Conservation (phyloP, 2,113 vertebrate species). For the Lichenostomus cassidix region DNA sequence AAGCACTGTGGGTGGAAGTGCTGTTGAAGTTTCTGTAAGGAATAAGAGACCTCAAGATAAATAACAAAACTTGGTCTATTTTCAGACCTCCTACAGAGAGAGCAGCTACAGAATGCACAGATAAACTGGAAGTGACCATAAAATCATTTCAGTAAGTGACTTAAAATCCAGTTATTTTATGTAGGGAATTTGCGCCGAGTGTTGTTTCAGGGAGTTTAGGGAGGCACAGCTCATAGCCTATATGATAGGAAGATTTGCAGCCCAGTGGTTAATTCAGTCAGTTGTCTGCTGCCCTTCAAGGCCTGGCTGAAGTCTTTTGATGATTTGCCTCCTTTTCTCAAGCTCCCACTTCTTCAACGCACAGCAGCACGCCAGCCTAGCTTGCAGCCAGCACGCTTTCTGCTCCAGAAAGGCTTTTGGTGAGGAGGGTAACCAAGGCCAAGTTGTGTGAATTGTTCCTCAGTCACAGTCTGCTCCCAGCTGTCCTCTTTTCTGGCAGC, state of each 20-base stretch:
- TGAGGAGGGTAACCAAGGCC: background rate
- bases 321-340: background rate
- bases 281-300: background rate
- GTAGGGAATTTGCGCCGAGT: background rate
- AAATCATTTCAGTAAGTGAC: background rate
- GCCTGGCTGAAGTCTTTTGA: background rate
- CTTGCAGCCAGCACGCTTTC: accelerated
- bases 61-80: background rate
- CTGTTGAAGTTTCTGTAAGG: background rate
- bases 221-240: background rate
- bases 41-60: background rate
- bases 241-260: background rate
- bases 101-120: background rate
- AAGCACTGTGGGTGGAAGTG: background rate
- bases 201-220: background rate
- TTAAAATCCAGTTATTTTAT: background rate
- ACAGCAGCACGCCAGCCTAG: background rate
- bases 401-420: background rate
- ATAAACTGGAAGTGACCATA: background rate
- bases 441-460: background rate
- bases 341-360: accelerated
- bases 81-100: background rate
- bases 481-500: background rate
- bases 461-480: background rate
- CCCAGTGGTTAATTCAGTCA: background rate